These are phyloP conservation scores for Sturnus vulgaris DNA, from an alignment of 2,113 vertebrate genomes.

Conservation along the genomic window DNA sequence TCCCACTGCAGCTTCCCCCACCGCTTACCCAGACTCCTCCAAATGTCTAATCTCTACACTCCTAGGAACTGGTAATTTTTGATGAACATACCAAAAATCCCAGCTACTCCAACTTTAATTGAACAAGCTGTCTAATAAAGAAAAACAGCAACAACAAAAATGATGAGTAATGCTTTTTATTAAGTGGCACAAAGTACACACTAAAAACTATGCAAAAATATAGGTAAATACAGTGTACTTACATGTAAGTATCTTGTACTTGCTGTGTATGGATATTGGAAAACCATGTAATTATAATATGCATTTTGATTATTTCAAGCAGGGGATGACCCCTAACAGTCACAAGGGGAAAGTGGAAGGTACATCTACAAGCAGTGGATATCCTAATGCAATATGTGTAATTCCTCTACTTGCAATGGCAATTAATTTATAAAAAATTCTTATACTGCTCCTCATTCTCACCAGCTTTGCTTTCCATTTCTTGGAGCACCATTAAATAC, in stretches of 20 bases:
- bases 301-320: constrained; percentile 79
- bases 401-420: constrained; percentile 60
- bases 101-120: constrained; percentile 36
- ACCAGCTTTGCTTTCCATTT: constrained; percentile 35
- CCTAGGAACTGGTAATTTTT: constrained; percentile 64
- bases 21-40: constrained; percentile 37
- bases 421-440: constrained; percentile 56
- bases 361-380: constrained; percentile 58
- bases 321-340: constrained; percentile 46
- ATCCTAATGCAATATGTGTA: constrained; percentile 74
- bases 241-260: constrained; percentile 85
- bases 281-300: constrained; percentile 82
- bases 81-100: constrained; percentile 54
- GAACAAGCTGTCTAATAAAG: constrained; percentile 15
- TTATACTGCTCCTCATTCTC: neutral
- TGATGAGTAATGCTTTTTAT: constrained; percentile 78
- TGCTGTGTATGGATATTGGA: constrained; percentile 80
- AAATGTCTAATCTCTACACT: constrained; percentile 34
- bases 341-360: constrained; percentile 57
- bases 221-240: constrained; percentile 82
- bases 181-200: constrained; percentile 85
- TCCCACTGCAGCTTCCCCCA: constrained; percentile 30
- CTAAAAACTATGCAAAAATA: constrained; percentile 86
- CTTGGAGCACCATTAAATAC: constrained; percentile 8
- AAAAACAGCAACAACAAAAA: neutral